A percentile compares a stretch with the other conserved stretches of the same genome.
These are phyloP conservation scores for Etheostoma spectabile DNA, from an alignment of 2,113 vertebrate species.

Conservation along the genomic window DNA sequence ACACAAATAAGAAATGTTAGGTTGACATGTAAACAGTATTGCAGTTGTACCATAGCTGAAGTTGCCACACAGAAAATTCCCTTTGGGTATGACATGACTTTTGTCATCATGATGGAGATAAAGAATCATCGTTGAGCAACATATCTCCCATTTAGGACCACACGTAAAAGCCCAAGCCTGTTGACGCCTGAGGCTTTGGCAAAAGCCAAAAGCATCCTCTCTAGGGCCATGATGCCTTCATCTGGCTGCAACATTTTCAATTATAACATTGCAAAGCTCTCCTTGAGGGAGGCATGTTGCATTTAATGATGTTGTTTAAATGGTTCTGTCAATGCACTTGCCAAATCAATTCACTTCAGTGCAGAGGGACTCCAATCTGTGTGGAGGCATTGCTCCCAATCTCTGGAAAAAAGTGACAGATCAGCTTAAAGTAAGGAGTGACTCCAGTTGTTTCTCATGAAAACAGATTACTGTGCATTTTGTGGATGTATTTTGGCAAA, in stretches of 20 bases:
- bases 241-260: constrained; percentile 83
- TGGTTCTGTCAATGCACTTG: constrained; percentile 75
- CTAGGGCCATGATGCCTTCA: constrained; percentile 78
- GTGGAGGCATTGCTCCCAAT: constrained; percentile 38
- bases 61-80: constrained; percentile 58
- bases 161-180: constrained; percentile 77
- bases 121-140: constrained; percentile 73
- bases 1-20: constrained; percentile 7
- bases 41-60: constrained; percentile 21
- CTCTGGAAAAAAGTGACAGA: constrained; percentile 33
- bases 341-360: constrained; percentile 71
- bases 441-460: constrained; percentile 55
- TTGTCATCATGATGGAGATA: constrained; percentile 70
- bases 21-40: constrained; percentile 49
- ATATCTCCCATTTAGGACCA: constrained; percentile 78
- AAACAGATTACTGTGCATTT: constrained; percentile 48
- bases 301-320: constrained; percentile 78
- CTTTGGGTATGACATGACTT: constrained; percentile 43
- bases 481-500: constrained; percentile 40
- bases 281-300: constrained; percentile 69
- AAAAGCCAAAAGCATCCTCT: constrained; percentile 75
- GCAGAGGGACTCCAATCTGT: constrained; percentile 26
- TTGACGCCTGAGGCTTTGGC: constrained; percentile 84
- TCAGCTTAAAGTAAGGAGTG: constrained; percentile 31
- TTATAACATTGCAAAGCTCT: constrained; percentile 73